Conservation (phyloP, 2,113 vertebrate genomes). For the Corythoichthys intestinalis region DNA sequence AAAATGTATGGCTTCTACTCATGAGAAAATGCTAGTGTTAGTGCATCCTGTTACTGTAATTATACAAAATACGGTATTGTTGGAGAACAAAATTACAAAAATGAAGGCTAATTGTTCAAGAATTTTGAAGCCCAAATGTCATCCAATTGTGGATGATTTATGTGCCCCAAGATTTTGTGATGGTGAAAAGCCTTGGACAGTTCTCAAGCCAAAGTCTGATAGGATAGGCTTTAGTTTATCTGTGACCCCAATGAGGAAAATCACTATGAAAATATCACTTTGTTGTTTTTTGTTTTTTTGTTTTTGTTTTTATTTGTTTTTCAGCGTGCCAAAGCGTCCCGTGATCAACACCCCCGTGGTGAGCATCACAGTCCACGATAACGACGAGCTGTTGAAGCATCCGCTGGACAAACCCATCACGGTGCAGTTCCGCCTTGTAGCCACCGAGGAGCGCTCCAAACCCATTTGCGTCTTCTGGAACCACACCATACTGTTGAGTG, state of each 20-base stretch:
- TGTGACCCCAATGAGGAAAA: background rate
- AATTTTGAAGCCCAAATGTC: too few relatives aligned
- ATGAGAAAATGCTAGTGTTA: too few relatives aligned
- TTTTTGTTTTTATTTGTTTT: background rate
- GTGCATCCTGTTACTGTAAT: too few relatives aligned
- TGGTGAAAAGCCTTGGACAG: too few relatives aligned
- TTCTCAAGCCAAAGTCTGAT: too few relatives aligned
- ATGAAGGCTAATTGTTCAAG: too few relatives aligned
- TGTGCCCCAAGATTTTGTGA: too few relatives aligned
- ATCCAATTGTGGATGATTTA: too few relatives aligned
- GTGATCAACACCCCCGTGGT: conserved; percentile 92
- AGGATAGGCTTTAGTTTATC: too few relatives aligned
- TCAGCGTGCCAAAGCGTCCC: conserved; percentile 90
- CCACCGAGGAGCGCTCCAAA: conserved; percentile 89
- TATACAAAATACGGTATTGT: too few relatives aligned
- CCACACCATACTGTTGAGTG: conserved; percentile 85
- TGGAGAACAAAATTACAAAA: too few relatives aligned
- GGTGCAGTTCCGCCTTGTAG: conserved; percentile 89
- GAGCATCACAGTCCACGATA: conserved; percentile 85
- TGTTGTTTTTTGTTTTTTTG: background rate
- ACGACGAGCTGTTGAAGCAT: conserved; percentile 70
- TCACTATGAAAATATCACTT: background rate
- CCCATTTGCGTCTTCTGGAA: conserved; percentile 98
- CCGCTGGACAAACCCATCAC: conserved; percentile 83
- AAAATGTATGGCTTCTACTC: too few relatives aligned